These are phyloP conservation scores for Sebastes miniatus DNA, from an alignment of 2,797 vertebrate genomes.

Conservation along the genomic window DNA sequence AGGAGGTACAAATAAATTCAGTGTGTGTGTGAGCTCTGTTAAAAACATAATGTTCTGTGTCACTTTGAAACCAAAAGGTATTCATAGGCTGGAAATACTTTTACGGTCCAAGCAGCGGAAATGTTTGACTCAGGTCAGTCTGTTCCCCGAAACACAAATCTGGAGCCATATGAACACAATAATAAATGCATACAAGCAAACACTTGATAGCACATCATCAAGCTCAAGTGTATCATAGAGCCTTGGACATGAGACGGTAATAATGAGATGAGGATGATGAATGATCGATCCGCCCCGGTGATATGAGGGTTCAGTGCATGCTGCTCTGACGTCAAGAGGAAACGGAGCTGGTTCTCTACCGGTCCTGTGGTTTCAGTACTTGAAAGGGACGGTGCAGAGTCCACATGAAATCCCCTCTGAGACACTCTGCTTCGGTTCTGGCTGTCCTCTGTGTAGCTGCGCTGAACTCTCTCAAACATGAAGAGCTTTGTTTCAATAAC, in stretches of 20 bases:
- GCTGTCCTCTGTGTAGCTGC: slow-evolving; percentile 47
- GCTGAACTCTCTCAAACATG: slow-evolving; percentile 52
- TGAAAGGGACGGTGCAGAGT: slow-evolving; percentile 51
- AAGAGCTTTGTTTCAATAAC: slow-evolving; percentile 16
- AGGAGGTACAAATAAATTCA: slow-evolving; percentile 31
- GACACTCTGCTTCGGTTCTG: slow-evolving; percentile 35
- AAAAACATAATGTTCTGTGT: slow-evolving; percentile 39
- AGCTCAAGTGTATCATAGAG: slow-evolving; percentile 31
- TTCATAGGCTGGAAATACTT: slow-evolving; percentile 47
- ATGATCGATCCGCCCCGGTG: slow-evolving; percentile 42
- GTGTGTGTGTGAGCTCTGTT: slow-evolving; percentile 27
- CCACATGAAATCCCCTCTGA: slow-evolving; percentile 50
- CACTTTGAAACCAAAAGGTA: slow-evolving; percentile 46
- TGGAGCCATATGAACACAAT: slow-evolving; percentile 58
- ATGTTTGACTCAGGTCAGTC: slow-evolving; percentile 52
- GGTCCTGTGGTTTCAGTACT: slow-evolving; percentile 59
- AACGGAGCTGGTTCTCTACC: slow-evolving; percentile 41
- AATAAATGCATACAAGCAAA: slow-evolving; percentile 58
- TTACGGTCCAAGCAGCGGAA: slow-evolving; percentile 40
- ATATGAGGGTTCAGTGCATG: slow-evolving; percentile 37
- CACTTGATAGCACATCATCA: slow-evolving; percentile 53
- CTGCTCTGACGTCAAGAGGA: slow-evolving; percentile 61
- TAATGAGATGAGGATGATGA: slow-evolving; percentile 49
- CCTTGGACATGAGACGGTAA: slow-evolving; percentile 29
- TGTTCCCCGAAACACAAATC: slow-evolving; percentile 21